These are phyloP conservation scores for Dromaius novaehollandiae DNA, from an alignment of 2,113 vertebrate genomes.

Conservation along the genomic window DNA sequence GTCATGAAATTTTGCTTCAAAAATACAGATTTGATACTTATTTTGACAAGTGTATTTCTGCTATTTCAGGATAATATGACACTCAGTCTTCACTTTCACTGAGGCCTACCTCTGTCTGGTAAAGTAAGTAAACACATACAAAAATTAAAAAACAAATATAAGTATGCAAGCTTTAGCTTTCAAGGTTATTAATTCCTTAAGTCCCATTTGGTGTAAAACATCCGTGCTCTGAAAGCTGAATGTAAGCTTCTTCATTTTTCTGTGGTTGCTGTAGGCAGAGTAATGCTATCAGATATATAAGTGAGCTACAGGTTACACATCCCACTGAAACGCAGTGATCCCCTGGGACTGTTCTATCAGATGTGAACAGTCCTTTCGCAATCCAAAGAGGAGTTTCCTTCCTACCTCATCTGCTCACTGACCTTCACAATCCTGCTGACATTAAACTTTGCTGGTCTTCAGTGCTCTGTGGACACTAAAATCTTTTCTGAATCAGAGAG, in stretches of 20 bases:
- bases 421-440: slow-evolving; percentile 28
- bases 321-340: neutral
- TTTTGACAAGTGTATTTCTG: slow-evolving; percentile 46
- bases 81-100: neutral
- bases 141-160: neutral
- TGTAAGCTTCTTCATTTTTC: slow-evolving; percentile 9
- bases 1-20: neutral
- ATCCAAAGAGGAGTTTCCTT: slow-evolving; percentile 20
- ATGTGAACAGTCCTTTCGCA: slow-evolving; percentile 41
- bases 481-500: slow-evolving; percentile 6
- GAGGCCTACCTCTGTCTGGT: slow-evolving; percentile 9
- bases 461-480: neutral
- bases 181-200: neutral
- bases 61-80: neutral
- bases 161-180: neutral
- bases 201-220: neutral
- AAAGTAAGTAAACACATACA: slow-evolving; percentile 18
- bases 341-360: slow-evolving; percentile 10
- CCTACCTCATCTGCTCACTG: slow-evolving; percentile 45
- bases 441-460: neutral
- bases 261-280: neutral
- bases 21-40: neutral
- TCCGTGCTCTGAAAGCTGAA: neutral
- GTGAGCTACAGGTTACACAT: neutral
- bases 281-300: slow-evolving; percentile 5